phyloP scores from a whole-genome alignment of 2,797 vertebrate genomes.

The Sibirionetta formosa region DNA sequence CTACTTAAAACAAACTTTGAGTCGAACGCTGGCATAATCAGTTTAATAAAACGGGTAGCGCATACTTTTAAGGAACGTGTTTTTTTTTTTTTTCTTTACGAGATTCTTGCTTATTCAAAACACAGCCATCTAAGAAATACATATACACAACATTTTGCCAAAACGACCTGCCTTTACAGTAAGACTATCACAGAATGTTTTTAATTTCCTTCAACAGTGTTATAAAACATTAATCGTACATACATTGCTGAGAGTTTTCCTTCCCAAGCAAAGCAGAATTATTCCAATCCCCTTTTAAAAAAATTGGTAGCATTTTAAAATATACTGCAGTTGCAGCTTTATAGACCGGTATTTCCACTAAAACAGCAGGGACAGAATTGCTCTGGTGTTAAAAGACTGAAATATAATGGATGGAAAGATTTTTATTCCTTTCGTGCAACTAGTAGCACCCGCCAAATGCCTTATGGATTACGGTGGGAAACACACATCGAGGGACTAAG shows the following conservation, averaged over 20 bases:
- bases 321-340: constrained; percentile 70
- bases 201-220: constrained; percentile 77
- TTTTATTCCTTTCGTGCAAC: constrained; percentile 61
- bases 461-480: constrained; percentile 43
- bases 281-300: constrained; percentile 44
- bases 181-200: constrained; percentile 75
- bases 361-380: constrained; percentile 79
- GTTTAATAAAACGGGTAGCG: constrained; percentile 64
- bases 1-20: constrained; percentile 66
- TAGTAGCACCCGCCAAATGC: constrained; percentile 49
- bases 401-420: constrained; percentile 72
- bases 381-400: constrained; percentile 70
- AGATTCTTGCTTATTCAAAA: constrained; percentile 79
- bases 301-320: constrained; percentile 60
- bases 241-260: constrained; percentile 26
- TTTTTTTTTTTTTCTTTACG: constrained; percentile 64
- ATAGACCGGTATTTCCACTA: constrained; percentile 77
- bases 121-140: constrained; percentile 62
- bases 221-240: constrained; percentile 64
- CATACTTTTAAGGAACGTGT: constrained; percentile 64
- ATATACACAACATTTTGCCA: constrained; percentile 65
- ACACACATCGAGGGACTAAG: neutral
- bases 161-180: constrained; percentile 68
- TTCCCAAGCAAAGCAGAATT: constrained; percentile 62
- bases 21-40: constrained; percentile 60